These are phyloP conservation scores for Rhinogobio ventralis DNA, from an alignment of 2,797 vertebrate species.

Conservation along the genomic window DNA sequence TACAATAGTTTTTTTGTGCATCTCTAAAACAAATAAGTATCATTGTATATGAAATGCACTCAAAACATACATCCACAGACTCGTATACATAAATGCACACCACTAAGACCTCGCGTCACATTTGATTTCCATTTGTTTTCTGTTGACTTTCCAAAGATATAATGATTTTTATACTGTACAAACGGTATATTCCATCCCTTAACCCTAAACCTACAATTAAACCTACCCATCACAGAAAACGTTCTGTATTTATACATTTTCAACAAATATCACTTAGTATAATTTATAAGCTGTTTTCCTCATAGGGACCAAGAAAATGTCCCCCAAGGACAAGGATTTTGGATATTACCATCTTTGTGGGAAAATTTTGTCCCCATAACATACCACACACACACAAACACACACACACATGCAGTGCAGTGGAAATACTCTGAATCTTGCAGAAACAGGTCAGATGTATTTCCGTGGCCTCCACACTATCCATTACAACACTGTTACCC, in stretches of 20 bases:
- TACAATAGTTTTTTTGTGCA: not conserved
- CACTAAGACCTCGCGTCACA: not conserved
- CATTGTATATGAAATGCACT: not conserved
- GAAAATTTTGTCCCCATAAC: not conserved
- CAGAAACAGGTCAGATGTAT: constrained; percentile 49
- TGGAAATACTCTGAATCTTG: constrained; percentile 61
- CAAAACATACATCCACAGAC: constrained; percentile 37
- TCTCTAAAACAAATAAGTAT: not conserved
- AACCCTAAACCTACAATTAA: not conserved
- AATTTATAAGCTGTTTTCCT: not conserved
- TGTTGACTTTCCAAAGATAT: not conserved
- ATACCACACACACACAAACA: not conserved
- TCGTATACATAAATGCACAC: constrained; percentile 11
- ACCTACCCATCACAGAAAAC: not conserved
- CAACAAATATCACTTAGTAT: not conserved
- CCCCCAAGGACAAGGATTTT: not conserved
- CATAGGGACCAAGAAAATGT: no score
- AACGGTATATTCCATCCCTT: not conserved
- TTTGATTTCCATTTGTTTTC: not conserved
- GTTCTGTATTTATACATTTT: not conserved
- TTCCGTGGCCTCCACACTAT: constrained; percentile 52
- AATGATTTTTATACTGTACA: not conserved
- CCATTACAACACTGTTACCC: constrained; percentile 15
- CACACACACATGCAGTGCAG: constrained; percentile 38
- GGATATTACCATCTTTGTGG: not conserved